Evolutionary conservation across 2,113 vertebrate species (phyloP).

Genomic region (Petroica traversi): DNA sequence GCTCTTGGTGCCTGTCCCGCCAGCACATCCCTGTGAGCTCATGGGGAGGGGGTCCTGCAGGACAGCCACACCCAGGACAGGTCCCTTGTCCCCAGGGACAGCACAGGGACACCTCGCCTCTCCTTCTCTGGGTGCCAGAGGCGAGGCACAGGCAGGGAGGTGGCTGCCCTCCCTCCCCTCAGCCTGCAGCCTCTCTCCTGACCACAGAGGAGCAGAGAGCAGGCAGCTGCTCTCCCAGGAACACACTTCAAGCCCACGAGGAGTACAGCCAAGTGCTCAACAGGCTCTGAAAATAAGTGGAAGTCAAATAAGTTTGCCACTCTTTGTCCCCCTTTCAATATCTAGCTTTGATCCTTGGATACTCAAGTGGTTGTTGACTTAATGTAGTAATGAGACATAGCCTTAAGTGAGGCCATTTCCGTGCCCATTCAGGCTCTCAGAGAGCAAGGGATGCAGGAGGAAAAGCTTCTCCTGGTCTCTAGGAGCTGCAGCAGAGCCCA

Average conservation of each 20-base stretch:
- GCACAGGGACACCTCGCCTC: rapidly evolving
- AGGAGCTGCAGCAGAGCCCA: neutral
- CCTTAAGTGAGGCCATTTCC: constrained; percentile 38
- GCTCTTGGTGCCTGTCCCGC: neutral
- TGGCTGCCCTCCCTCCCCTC: neutral
- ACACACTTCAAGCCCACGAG: neutral
- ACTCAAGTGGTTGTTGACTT: constrained; percentile 62
- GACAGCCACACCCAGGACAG: neutral
- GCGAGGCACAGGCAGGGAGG: neutral
- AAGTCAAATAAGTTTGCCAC: constrained; percentile 49
- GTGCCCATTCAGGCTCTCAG: constrained; percentile 26
- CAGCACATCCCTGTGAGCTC: rapidly evolving
- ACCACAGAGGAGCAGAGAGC: neutral
- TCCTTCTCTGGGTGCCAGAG: neutral
- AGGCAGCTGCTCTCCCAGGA: neutral
- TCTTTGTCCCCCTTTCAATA: constrained; percentile 35
- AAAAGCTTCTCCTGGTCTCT: neutral
- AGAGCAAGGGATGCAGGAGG: neutral
- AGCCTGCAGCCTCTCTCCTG: neutral
- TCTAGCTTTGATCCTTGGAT: constrained; percentile 56
- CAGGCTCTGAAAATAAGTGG: constrained; percentile 44
- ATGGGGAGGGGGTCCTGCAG: rapidly evolving
- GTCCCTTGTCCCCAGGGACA: neutral
- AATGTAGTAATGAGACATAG: constrained; percentile 50
- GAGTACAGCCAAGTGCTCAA: neutral